Evolutionary conservation across 1,140 invertebrate species (phyloP), one percentile per base, ranked within the genome.

Genomic region (Drosophila burlai): DNA sequence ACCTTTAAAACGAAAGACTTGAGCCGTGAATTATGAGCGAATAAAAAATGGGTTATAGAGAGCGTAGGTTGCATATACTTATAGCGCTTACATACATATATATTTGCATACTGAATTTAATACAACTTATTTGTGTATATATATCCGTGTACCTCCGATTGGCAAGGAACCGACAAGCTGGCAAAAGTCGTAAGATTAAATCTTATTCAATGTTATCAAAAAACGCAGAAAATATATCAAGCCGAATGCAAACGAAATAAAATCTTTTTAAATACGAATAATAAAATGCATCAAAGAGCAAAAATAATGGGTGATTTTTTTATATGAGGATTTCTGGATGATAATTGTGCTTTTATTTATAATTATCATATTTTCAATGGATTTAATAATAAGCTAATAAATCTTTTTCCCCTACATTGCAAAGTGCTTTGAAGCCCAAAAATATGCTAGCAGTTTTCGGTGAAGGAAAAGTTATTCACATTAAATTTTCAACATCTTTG

Each of bases 1-100:
- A 65, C 65, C 74, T 81, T 83, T 73, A 72, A 83, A 89, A 75
- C 66, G 84, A 87, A 89, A 87, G 84, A 89, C 84, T 89, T 89
- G 52, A 89, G 76, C 66, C 78, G 62, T 45, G 71, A 55, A 76
- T 36, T 72, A 58, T 36, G 42, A 29, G 18, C 45, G 50, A 52
- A 65, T 62, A 40, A 34, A 54, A 54, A 49, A 21, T 26, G 54
- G 40, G 31, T 49, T 55, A 76, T 59, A 64, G 60, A 80, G 72
- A 62, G 55, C 63, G 60, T 43, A 57, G 62, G 54, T 60, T 24
- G 34, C 49, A 61, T 45, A 52, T 55, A 72, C 34, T 74, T 63
- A 66, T 46, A 59, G 61, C 43, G 50, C 49, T 40, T 66, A 72
- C 13, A 72, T 54, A 71, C 16, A 64, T 78, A 72, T 82, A 80